Percentiles rank a stretch among this genome's conserved stretches.
Evolutionary conservation across 2,888 invertebrate species (phyloP).

Genomic region (Apamea sordens): DNA sequence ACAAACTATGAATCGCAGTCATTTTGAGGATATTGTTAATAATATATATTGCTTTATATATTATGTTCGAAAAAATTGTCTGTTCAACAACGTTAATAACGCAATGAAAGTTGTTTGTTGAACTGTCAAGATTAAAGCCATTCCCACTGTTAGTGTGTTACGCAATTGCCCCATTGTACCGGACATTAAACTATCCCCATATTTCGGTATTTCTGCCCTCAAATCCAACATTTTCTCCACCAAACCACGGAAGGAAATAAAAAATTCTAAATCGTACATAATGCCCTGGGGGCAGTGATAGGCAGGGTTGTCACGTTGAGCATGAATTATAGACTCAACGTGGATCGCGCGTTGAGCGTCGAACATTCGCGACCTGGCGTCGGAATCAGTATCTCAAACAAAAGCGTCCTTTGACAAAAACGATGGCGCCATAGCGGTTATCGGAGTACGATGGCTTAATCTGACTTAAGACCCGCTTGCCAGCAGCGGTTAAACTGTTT

Average conservation of each 20-base stretch:
- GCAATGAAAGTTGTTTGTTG: no score
- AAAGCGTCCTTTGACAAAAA: constrained; percentile 43
- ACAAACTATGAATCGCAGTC: not conserved
- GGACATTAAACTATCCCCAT: not conserved
- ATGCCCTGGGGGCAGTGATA: constrained; percentile 56
- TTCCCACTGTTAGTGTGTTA: no score
- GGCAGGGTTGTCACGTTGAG: constrained; percentile 45
- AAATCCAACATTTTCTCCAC: constrained; percentile 1
- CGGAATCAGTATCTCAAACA: constrained; percentile 53
- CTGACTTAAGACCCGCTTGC: constrained; percentile 14
- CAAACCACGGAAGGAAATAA: not conserved
- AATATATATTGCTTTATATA: no score
- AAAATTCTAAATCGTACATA: constrained; percentile 42
- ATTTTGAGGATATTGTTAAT: not conserved
- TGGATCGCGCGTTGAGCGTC: constrained; percentile 37
- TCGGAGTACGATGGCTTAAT: constrained; percentile 45
- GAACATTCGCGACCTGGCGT: constrained; percentile 18
- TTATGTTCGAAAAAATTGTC: no score
- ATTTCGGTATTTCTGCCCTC: not conserved
- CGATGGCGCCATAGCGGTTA: constrained; percentile 28
- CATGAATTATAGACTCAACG: constrained; percentile 62
- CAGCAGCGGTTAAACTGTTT: constrained; percentile 30
- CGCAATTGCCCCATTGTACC: no score
- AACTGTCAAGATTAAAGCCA: no score
- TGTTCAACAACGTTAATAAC: no score